Base-by-base conservation (phyloP, 2,888 invertebrate species). In the Microplitis manilae region DNA sequence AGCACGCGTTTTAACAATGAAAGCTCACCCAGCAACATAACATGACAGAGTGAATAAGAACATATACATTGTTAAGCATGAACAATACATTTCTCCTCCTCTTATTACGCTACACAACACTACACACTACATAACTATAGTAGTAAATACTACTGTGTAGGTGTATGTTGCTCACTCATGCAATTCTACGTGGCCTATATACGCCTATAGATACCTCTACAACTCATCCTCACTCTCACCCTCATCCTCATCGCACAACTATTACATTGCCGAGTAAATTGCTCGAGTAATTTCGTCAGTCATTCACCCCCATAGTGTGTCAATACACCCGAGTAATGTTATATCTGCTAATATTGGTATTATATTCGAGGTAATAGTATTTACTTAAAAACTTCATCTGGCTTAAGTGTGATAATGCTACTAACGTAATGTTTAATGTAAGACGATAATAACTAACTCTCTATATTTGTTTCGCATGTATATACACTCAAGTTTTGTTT, bases 241-340 rank as follows among this genome's bases (percentile, higher is more conserved):
- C 50, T 50, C 50, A 2, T 50, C 50, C 13, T 50, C 50, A 50
- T 50, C 13, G 50, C 50, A 50, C 50, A 50, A 50, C 50, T 50
- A 50, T 50, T 50, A 50, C 50, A 50, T 50, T 50, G 50, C 50
- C 50, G 50, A 13, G 9, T 50, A 50, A 50, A 50, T 50, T 50
- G 50, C 50, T 50, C 50, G 50, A 50, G 50, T 50, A 50, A 50
- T 50, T 50, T 50, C 50, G 50, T 50, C 50, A 50, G 50, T 50
- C 50, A 50, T 50, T 50, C 50, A 50, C 50, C 50, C 50, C 50
- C 13, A 13, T 13, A 50, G 50, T 50, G 8, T 50, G 13, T 50
- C 50, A 50, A 50, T 50, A 50, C 50, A 8, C 50, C 50, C 8
- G 50, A 50, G 50, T 50, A 50, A 50, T 50, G 50, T 50, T 50